Base-by-base conservation (phyloP, 2,888 invertebrate genomes). In the Tholera decimalis region DNA sequence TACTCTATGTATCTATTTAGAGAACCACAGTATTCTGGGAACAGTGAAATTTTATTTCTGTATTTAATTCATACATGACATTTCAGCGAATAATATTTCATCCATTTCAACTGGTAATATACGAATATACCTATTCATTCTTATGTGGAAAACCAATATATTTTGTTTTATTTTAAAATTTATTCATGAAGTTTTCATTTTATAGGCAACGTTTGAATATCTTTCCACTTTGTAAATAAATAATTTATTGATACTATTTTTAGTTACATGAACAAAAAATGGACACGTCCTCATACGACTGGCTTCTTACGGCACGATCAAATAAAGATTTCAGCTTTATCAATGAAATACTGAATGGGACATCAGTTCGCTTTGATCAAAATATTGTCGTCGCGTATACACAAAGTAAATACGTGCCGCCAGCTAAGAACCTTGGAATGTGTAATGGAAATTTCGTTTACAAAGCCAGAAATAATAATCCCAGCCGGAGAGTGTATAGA, bases 301-400 rank as follows among this genome's bases (percentile, higher is more conserved):
- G 94, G 94, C 79, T 95, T 3, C 77, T 95, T 13, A 71, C 87
- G 24, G 80, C 89, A 2, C 85, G 87, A 77, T 90, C 92, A 0
- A 81, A 86, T 7, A 71, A 83, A 54, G 92, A 94, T 65, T 86
- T 90, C 39, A 83, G 83, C 54, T 65, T 80, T 18, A 85, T 94
- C 13, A 93, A 90, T 64, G 83, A 83, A 18, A 82, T 93, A 58
- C 79, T 95, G 8, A 94, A 94, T 64, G 83, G 82, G 11, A 92
- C 93, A 0, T 85, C 89, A 0, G 78, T 95, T 24, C 86, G 93
- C 0, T 95, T 93, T 61, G 94, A 95, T 71, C 93, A 94, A 75
- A 93, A 92, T 50, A 83, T 95, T 7, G 78, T 93, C 2, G 88
- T 91, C 5, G 87, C 87, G 1, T 92, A 89, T 60, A 87, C 91